phyloP scores from a whole-genome alignment of 2,797 vertebrate species.

The Siniperca undulata region DNA sequence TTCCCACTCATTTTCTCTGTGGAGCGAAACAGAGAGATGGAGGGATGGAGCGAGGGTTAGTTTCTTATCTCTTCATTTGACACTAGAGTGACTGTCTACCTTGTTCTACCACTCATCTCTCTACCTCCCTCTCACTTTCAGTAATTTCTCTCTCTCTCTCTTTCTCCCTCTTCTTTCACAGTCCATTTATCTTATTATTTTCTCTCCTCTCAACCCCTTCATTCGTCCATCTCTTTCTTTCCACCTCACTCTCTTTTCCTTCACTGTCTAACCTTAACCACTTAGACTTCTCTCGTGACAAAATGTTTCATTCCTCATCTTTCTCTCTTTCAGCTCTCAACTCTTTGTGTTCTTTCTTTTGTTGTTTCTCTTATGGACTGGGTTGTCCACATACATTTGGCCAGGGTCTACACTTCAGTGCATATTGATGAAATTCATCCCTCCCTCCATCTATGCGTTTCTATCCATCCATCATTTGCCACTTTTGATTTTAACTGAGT shows the following conservation, averaged over 20 bases:
- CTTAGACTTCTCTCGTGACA: not conserved
- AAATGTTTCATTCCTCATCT: constrained; percentile 21
- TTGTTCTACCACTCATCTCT: constrained; percentile 32
- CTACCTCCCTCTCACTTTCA: constrained; percentile 12
- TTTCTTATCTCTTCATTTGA: constrained; percentile 77
- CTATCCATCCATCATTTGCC: constrained; percentile 66
- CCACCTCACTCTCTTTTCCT: constrained; percentile 4
- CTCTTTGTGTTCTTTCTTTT: not conserved
- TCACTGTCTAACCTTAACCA: constrained; percentile 5
- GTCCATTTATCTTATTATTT: constrained; percentile 42
- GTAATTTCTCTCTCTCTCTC: constrained; percentile 31
- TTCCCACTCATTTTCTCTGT: constrained; percentile 73
- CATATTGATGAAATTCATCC: not conserved
- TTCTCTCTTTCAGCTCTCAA: not conserved
- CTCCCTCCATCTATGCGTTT: not conserved
- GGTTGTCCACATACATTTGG: not conserved
- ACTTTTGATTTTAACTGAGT: too few relatives aligned
- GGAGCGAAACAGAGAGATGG: constrained; percentile 67
- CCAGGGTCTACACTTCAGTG: too few relatives aligned
- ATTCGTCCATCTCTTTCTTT: constrained; percentile 6
- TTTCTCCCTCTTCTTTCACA: not conserved
- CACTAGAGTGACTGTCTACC: constrained; percentile 43
- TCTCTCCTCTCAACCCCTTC: constrained; percentile 19
- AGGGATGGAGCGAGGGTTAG: constrained; percentile 64
- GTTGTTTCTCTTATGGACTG: too few relatives aligned